Evolutionary conservation across 2,113 vertebrate species (phyloP).

Genomic region (Erythrocebus patas): DNA sequence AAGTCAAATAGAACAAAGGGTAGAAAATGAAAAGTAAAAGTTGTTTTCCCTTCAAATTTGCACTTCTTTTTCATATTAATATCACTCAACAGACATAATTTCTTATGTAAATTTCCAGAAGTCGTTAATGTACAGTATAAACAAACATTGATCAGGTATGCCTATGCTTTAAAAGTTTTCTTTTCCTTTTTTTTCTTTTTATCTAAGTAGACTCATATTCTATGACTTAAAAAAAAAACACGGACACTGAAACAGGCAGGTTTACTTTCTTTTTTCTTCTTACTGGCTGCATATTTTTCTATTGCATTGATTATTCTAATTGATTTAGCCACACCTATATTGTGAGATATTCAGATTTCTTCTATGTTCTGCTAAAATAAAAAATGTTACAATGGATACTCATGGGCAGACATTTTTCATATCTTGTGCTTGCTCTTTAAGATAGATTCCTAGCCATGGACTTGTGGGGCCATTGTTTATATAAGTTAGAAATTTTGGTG

Average conservation of each 20-base stretch:
- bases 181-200: background rate
- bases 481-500: background rate
- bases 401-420: background rate
- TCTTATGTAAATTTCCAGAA: background rate
- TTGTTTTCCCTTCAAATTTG: background rate
- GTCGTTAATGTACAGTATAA: background rate
- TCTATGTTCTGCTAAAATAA: background rate
- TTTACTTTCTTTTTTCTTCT: background rate
- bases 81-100: background rate
- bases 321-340: background rate
- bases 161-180: background rate
- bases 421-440: background rate
- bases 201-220: background rate
- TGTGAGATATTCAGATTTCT: background rate
- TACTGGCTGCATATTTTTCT: background rate
- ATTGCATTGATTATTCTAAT: background rate
- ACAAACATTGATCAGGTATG: background rate
- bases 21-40: background rate
- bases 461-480: background rate
- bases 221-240: conserved; percentile 21
- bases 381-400: background rate
- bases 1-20: background rate
- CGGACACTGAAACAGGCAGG: background rate
- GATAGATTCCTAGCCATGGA: background rate
- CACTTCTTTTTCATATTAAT: background rate